phyloP scores from a whole-genome alignment of 2,797 vertebrate genomes.

The Darevskia mixta region DNA sequence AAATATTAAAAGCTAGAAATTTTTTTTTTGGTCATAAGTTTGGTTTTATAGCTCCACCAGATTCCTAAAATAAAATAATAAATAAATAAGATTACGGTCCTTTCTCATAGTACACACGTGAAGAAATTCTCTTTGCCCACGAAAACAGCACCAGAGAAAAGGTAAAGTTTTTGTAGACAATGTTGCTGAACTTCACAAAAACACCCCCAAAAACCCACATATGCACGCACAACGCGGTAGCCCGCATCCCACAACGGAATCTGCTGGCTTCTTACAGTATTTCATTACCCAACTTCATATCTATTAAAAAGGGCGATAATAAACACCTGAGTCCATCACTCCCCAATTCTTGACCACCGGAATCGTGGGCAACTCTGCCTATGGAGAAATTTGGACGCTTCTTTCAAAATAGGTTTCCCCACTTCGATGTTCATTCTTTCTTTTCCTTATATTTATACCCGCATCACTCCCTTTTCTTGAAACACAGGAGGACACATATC shows the following conservation, averaged over 20 bases:
- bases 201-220: conserved; percentile 29
- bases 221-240: conserved; percentile 38
- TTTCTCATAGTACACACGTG: conserved; percentile 38
- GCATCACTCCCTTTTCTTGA: conserved; percentile 44
- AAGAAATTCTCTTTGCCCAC: conserved; percentile 40
- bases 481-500: conserved; percentile 27
- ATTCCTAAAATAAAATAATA: conserved; percentile 68
- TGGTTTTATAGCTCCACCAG: conserved; percentile 72
- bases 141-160: conserved; percentile 61
- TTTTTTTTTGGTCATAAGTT: conserved; percentile 73
- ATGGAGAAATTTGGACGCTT: conserved; percentile 32
- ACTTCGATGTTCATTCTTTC: conserved; percentile 43
- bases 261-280: conserved; percentile 58
- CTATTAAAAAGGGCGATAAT: background rate
- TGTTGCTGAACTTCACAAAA: conserved; percentile 54
- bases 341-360: background rate
- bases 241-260: background rate
- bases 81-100: conserved; percentile 38
- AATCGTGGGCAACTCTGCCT: background rate
- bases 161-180: conserved; percentile 62
- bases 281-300: conserved; percentile 62
- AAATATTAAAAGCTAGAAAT: conserved; percentile 77
- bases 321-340: conserved; percentile 14
- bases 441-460: conserved; percentile 51
- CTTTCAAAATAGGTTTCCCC: conserved; percentile 25